phyloP scores from a whole-genome alignment of 1,140 invertebrate species.

The Drosophila sproati region DNA sequence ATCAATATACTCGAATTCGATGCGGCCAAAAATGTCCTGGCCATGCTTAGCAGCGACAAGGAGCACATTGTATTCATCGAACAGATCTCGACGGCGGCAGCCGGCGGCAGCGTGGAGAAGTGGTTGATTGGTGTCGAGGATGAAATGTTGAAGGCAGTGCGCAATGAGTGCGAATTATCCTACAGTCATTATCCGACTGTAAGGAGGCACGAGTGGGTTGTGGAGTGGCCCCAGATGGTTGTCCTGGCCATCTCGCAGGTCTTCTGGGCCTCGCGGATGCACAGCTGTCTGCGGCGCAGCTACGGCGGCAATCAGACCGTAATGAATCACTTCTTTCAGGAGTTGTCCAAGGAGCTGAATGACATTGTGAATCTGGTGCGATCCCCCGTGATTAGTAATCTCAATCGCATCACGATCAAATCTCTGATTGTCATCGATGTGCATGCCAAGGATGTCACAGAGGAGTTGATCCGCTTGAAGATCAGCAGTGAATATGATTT shows the following conservation, averaged over 20 bases:
- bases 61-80: slow-evolving; percentile 91
- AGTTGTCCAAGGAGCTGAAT: slow-evolving; percentile 87
- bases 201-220: slow-evolving; percentile 90
- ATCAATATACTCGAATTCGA: slow-evolving; percentile 91
- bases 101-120: slow-evolving; percentile 95
- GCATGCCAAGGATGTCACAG: slow-evolving; percentile 95
- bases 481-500: slow-evolving; percentile 92
- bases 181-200: slow-evolving; percentile 89
- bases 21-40: slow-evolving; percentile 90
- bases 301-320: slow-evolving; percentile 85
- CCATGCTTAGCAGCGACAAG: slow-evolving; percentile 94
- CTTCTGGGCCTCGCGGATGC: slow-evolving; percentile 94
- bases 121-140: slow-evolving; percentile 95
- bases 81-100: slow-evolving; percentile 91
- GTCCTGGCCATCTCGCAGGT: slow-evolving; percentile 94
- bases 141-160: slow-evolving; percentile 92
- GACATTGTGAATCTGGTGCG: slow-evolving; percentile 88
- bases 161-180: slow-evolving; percentile 90
- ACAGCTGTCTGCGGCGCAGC: slow-evolving; percentile 87
- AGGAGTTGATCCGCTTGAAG: slow-evolving; percentile 89
- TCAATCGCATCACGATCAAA: slow-evolving; percentile 91
- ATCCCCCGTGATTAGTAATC: slow-evolving; percentile 86
- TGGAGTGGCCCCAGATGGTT: slow-evolving; percentile 95
- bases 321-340: slow-evolving; percentile 86
- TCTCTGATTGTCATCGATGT: slow-evolving; percentile 96